Evolutionary conservation across 2,797 vertebrate species (phyloP).

Genomic region (Gadopsis bispinosus): DNA sequence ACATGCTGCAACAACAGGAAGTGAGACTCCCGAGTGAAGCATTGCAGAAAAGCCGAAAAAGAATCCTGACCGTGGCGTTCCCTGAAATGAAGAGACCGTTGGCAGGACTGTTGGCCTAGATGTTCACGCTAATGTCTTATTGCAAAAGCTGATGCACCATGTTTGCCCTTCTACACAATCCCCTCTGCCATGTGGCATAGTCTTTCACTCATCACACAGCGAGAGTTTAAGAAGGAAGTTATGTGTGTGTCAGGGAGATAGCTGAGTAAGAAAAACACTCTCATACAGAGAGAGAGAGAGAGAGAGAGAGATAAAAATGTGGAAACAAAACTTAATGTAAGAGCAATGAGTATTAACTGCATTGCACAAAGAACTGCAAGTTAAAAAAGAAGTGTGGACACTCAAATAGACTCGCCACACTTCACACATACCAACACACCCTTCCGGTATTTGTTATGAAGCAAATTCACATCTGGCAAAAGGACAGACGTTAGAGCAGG

Average conservation of each 20-base stretch:
- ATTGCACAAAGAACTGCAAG: too few relatives aligned
- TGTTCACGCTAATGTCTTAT: not conserved
- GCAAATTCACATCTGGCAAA: conserved; percentile 74
- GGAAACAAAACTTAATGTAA: too few relatives aligned
- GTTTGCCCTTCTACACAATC: conserved; percentile 18
- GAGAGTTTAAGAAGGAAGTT: conserved; percentile 22
- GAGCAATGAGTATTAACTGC: too few relatives aligned
- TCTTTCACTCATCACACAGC: conserved; percentile 25
- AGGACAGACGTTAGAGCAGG: conserved; percentile 73
- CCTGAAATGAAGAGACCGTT: conserved; percentile 5
- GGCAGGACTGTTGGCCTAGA: not conserved
- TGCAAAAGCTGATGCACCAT: conserved; percentile 23
- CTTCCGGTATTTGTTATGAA: conserved; percentile 81
- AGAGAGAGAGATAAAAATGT: too few relatives aligned
- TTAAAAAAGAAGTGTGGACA: conserved; percentile 17
- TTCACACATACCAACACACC: conserved; percentile 62
- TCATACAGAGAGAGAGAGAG: not conserved
- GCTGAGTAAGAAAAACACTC: not conserved
- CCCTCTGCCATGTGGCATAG: not conserved
- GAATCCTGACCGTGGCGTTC: not conserved
- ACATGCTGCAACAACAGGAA: conserved; percentile 61
- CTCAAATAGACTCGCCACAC: conserved; percentile 13
- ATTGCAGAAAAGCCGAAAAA: conserved; percentile 10
- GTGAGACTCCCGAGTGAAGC: conserved; percentile 54
- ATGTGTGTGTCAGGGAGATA: conserved; percentile 16